These are phyloP conservation scores for Buathra laborator DNA, from an alignment of 2,888 invertebrate species.

Conservation along the genomic window DNA sequence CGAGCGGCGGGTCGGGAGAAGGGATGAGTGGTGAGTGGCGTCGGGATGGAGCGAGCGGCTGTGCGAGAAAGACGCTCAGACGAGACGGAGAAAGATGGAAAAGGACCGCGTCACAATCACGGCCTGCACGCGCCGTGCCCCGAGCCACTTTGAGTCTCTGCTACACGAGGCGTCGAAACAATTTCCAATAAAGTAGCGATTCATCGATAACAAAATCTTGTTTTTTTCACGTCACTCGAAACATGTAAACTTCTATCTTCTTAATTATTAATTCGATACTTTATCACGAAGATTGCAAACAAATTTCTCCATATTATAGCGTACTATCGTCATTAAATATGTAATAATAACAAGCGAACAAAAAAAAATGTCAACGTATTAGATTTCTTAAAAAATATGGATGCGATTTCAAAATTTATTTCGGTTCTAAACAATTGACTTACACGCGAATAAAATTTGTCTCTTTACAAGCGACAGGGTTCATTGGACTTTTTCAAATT, in stretches of 20 bases:
- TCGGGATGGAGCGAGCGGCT: conserved; percentile 43
- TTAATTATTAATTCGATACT: background rate
- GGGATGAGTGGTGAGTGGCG: conserved; percentile 61
- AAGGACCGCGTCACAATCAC: conserved; percentile 83
- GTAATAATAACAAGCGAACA: background rate
- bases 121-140: conserved; percentile 85
- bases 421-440: background rate
- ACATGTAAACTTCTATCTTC: background rate
- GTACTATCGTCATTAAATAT: background rate
- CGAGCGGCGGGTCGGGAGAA: conserved; percentile 45
- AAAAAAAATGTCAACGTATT: background rate
- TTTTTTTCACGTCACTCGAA: background rate
- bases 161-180: conserved; percentile 79
- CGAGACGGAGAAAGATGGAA: conserved; percentile 33
- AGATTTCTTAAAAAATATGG: background rate
- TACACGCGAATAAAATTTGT: background rate
- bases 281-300: background rate
- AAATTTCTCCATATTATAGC: background rate
- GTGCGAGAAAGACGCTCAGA: conserved; percentile 50
- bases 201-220: background rate
- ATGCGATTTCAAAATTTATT: background rate
- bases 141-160: conserved; percentile 81
- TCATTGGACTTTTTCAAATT: conserved; percentile 19
- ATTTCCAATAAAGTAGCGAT: conserved; percentile 12
- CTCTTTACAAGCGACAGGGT: background rate